Evolutionary conservation across 2,888 invertebrate genomes (phyloP).

Genomic region (Proisotoma minuta): DNA sequence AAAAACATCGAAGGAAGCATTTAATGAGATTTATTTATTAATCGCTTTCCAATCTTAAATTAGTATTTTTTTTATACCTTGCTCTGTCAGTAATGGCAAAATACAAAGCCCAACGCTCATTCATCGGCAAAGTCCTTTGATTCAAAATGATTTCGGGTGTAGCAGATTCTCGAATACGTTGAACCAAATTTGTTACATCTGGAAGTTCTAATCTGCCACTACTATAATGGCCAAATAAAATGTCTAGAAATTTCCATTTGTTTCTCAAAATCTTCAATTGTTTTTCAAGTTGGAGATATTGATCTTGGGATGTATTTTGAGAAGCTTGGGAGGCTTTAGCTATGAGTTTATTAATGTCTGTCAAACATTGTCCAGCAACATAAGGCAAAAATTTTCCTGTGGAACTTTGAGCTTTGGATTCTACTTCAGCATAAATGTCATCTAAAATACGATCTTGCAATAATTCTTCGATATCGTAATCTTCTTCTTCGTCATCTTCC

Average conservation of each 20-base stretch:
- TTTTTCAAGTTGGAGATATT: neutral
- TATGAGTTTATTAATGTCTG: neutral
- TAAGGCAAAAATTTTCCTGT: neutral
- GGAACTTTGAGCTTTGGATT: constrained; percentile 8
- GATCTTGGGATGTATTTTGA: neutral
- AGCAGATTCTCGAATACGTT: constrained; percentile 1
- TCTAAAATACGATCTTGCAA: constrained; percentile 36
- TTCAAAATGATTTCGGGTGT: constrained; percentile 4
- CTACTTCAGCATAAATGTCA: constrained; percentile 30
- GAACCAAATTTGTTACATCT: constrained; percentile 19
- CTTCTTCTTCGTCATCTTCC: constrained; percentile 28
- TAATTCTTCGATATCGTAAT: constrained; percentile 44
- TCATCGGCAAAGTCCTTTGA: constrained; percentile 15
- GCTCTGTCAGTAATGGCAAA: constrained; percentile 33
- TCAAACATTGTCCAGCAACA: neutral
- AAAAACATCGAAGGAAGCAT: too few relatives aligned
- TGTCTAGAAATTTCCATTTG: constrained; percentile 16
- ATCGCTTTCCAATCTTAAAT: too few relatives aligned
- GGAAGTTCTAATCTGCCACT: constrained; percentile 29
- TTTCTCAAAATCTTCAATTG: constrained; percentile 13
- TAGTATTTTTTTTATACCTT: too few relatives aligned
- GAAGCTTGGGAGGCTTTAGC: neutral
- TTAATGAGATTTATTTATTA: too few relatives aligned
- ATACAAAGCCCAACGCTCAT: constrained; percentile 39
- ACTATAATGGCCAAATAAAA: constrained; percentile 24